Conservation (phyloP, 2,113 vertebrate species). For the Sporophila hypoxantha region DNA sequence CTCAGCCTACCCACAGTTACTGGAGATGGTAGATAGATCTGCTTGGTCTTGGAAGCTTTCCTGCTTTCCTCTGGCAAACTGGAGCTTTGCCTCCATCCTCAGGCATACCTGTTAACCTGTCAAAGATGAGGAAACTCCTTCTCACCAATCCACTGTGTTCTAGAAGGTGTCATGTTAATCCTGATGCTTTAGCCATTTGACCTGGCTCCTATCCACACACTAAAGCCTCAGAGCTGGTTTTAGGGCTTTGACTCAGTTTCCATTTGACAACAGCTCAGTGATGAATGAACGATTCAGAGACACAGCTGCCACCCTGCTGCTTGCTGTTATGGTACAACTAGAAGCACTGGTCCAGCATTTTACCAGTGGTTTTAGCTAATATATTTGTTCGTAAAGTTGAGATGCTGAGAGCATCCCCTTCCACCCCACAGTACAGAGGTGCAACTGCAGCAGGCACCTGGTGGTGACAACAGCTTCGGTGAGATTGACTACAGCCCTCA, state of each 20-base stretch:
- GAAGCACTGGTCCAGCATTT: neutral
- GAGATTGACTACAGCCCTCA: neutral
- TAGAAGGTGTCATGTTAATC: neutral
- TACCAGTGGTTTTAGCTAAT: neutral
- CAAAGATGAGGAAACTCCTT: neutral
- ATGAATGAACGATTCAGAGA: accelerated
- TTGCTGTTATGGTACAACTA: neutral
- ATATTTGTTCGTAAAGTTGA: neutral
- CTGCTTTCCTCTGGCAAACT: neutral
- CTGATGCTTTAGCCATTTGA: neutral
- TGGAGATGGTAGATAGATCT: neutral
- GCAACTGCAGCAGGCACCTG: neutral
- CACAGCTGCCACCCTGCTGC: neutral
- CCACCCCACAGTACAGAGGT: neutral
- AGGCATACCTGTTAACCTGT: neutral
- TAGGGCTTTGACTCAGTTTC: constrained; percentile 29
- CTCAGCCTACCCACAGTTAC: neutral
- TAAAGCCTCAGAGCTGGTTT: neutral
- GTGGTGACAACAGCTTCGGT: neutral
- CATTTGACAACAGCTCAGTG: neutral
- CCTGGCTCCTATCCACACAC: neutral
- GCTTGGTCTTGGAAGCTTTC: neutral
- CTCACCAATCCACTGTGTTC: neutral
- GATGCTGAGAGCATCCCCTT: neutral
- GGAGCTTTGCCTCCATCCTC: neutral